Conservation (phyloP, 53 echinoderm and acorn worm species). For the Echinarachnius parma region DNA sequence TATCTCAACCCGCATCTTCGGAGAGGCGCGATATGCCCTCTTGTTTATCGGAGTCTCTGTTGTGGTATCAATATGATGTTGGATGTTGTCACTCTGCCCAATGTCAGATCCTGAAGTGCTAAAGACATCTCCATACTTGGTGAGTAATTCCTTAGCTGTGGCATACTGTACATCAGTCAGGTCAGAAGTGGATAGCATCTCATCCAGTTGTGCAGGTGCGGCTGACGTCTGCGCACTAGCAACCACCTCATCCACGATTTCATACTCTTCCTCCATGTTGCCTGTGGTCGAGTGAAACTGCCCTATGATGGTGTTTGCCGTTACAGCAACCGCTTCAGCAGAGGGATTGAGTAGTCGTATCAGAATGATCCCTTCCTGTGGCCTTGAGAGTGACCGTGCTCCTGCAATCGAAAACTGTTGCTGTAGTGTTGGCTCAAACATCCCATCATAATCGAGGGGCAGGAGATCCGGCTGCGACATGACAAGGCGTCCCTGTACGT, state of each 20-base stretch:
- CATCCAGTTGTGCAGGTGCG: too few relatives aligned
- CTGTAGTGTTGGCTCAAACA: slow-evolving; percentile 16
- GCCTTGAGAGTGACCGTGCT: slow-evolving; percentile 18
- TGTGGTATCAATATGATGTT: slow-evolving; percentile 12
- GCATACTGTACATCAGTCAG: slow-evolving; percentile 1
- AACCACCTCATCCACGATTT: slow-evolving; percentile 7
- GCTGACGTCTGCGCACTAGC: too few relatives aligned
- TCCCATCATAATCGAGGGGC: slow-evolving; percentile 19
- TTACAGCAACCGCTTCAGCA: slow-evolving; percentile 7
- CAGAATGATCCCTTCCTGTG: slow-evolving; percentile 23
- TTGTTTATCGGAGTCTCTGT: slow-evolving; percentile 7
- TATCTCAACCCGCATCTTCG: slow-evolving; percentile 30
- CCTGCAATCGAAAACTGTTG: slow-evolving; percentile 11
- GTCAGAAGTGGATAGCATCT: too few relatives aligned
- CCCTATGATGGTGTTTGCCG: neutral
- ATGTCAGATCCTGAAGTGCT: slow-evolving; percentile 1
- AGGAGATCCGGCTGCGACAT: slow-evolving; percentile 7
- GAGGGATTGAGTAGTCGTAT: slow-evolving; percentile 9
- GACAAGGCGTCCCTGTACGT: slow-evolving; percentile 10
- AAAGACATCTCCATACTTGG: slow-evolving; percentile 14
- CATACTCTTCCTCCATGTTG: slow-evolving; percentile 15
- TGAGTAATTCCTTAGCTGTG: slow-evolving; percentile 12
- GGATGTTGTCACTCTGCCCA: slow-evolving; percentile 1
- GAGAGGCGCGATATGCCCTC: slow-evolving; percentile 31
- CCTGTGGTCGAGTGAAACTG: slow-evolving; percentile 7